These are phyloP conservation scores for Perccottus glenii DNA, from an alignment of 2,113 vertebrate species.

Conservation along the genomic window DNA sequence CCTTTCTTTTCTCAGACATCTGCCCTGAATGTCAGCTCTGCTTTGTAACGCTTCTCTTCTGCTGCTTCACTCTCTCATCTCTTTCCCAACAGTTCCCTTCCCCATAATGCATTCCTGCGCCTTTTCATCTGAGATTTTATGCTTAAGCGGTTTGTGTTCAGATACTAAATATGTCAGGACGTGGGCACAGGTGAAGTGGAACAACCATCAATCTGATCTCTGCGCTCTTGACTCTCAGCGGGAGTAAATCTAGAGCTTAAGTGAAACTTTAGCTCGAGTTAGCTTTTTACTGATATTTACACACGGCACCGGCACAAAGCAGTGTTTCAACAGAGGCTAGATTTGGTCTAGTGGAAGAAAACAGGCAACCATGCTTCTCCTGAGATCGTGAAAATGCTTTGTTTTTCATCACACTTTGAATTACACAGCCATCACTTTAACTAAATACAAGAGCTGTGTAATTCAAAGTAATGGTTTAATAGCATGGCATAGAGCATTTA, in stretches of 20 bases:
- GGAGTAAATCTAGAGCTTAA: neutral
- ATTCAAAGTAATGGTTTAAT: too few relatives aligned
- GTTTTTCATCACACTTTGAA: too few relatives aligned
- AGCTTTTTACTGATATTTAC: too few relatives aligned
- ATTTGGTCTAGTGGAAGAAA: too few relatives aligned
- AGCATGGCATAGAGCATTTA: too few relatives aligned
- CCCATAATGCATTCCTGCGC: slow-evolving; percentile 33
- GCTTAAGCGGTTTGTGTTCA: slow-evolving; percentile 35
- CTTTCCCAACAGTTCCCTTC: neutral
- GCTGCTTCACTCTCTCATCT: slow-evolving; percentile 16
- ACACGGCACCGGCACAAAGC: too few relatives aligned
- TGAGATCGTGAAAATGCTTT: too few relatives aligned
- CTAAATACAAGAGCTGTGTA: too few relatives aligned
- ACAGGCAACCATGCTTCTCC: too few relatives aligned
- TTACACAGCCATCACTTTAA: too few relatives aligned
- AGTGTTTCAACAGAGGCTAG: too few relatives aligned
- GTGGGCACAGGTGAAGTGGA: slow-evolving; percentile 47
- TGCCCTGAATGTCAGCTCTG: slow-evolving; percentile 52
- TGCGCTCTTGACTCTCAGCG: neutral
- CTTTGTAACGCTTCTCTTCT: slow-evolving; percentile 10
- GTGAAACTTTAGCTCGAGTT: too few relatives aligned
- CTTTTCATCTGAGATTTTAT: slow-evolving; percentile 46
- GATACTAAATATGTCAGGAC: slow-evolving; percentile 29
- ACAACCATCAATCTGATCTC: slow-evolving; percentile 35
- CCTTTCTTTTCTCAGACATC: slow-evolving; percentile 45